phyloP scores from a whole-genome alignment of 2,888 invertebrate species.

The Linyphia triangularis region DNA sequence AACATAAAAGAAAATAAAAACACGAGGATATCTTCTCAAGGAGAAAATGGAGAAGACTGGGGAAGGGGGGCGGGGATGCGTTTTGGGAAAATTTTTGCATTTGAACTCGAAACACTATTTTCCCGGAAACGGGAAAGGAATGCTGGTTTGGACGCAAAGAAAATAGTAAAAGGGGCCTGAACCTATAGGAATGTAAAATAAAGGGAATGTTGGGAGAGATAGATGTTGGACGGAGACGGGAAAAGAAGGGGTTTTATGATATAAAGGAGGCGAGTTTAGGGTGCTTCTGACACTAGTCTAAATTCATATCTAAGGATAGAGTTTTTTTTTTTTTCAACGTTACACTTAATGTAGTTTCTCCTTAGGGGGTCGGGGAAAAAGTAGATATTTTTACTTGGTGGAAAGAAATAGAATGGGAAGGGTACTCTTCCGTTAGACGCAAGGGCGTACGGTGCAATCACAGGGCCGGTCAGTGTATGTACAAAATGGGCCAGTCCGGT shows the following conservation, averaged over 20 bases:
- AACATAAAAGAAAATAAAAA: not conserved
- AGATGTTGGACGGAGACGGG: not conserved
- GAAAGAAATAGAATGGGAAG: not conserved
- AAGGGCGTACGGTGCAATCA: too few species aligned
- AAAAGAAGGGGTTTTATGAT: not conserved
- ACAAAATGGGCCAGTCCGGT: too few species aligned
- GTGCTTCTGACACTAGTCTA: constrained; percentile 9
- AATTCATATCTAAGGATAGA: constrained; percentile 24
- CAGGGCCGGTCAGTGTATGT: too few species aligned
- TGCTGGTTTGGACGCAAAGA: not conserved
- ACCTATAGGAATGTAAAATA: constrained; percentile 41
- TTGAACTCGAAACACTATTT: constrained; percentile 31
- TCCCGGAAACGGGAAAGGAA: not conserved
- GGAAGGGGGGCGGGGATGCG: not conserved
- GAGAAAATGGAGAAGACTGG: not conserved
- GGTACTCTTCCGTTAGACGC: not conserved
- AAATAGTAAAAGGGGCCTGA: not conserved
- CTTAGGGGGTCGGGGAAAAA: not conserved
- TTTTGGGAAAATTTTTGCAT: not conserved
- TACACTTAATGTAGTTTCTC: constrained; percentile 2
- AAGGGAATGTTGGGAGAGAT: not conserved
- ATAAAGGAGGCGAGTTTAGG: not conserved
- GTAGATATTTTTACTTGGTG: not conserved
- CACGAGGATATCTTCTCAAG: not conserved
- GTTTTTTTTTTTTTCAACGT: not conserved